Base-by-base conservation (phyloP, 2,797 vertebrate species). In the Anguilla anguilla region DNA sequence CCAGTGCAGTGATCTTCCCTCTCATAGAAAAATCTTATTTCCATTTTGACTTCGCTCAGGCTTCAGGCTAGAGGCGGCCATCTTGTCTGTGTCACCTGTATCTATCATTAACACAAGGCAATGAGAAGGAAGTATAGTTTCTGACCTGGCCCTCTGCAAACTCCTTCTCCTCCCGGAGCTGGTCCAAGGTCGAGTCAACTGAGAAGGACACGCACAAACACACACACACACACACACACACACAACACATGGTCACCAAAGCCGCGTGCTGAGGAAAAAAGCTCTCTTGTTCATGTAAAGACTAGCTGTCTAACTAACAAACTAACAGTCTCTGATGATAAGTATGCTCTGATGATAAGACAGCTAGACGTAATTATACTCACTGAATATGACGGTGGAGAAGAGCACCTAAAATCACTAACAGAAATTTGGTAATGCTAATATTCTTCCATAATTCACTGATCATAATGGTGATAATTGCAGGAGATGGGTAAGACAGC, bases 61-160 rank as follows among this genome's bases (percentile, higher is more conserved):
- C 39, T 49, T 6, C 77, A 25, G 39, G 19, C 43, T 6, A n/a
- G 43, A 49, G 19, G 49, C 35, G 19, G 46, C 43, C 43, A 22
- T 46, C 6, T 13, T 51, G 10, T 49, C 19, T 49, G 35, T 39
- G 11, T n/a, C n/a, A 15, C 3, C 17, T 81, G 19, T 43, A 13
- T 81, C 77, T 81, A 2, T 43, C 17, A 46, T 15, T 22, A 81
- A 22, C 39, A 46, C 17, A 22, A 7, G 19, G 17, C 13, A 82
- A 51, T 46, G 79, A 51, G 11, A 82, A 46, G 46, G 11, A 77
- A 22, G 74, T 51, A 15, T 25, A 31, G 87, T 11, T 35, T n/a
- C 89, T 49, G 95, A 99, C 98, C 97, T 98, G 98, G 90, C 97
- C 98, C 92, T 99, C 98, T 51, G 97, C 96, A 72, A 97, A 97